A percentile compares a stretch with the other conserved stretches of the same genome.
These are phyloP conservation scores for Nipponacmea schrenckii DNA, from an alignment of 2,888 invertebrate genomes.

Conservation along the genomic window DNA sequence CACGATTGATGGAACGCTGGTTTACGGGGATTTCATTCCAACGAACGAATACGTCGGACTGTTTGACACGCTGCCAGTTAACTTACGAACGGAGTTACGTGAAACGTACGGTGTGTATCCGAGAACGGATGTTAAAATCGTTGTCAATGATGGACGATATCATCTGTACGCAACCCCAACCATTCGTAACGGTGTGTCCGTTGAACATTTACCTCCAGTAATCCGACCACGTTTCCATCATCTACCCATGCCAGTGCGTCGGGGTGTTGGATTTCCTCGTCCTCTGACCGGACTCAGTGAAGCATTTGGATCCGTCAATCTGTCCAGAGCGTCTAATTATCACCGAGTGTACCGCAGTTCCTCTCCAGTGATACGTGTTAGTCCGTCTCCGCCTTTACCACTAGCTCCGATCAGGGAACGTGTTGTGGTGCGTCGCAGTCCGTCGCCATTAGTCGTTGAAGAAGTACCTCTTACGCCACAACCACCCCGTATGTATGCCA, in stretches of 20 bases:
- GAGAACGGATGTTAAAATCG: slow-evolving; percentile 30
- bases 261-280: not conserved
- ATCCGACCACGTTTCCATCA: not conserved
- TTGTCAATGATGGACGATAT: slow-evolving; percentile 28
- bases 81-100: slow-evolving; percentile 29
- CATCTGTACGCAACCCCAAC: slow-evolving; percentile 35
- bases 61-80: slow-evolving; percentile 33
- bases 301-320: not conserved
- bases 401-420: not conserved
- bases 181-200: not conserved
- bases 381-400: not conserved
- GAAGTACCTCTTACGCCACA: not conserved
- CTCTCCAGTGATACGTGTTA: not conserved
- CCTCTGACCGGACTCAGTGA: not conserved
- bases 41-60: slow-evolving; percentile 19
- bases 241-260: not conserved
- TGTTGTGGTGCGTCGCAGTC: not conserved
- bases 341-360: not conserved
- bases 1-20: not conserved
- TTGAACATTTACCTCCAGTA: not conserved
- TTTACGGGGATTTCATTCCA: not conserved
- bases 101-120: slow-evolving; percentile 34
- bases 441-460: not conserved
- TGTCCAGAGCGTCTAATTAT: not conserved
- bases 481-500: not conserved